Conservation (phyloP, 2,113 vertebrate genomes). For the Alces alces region DNA sequence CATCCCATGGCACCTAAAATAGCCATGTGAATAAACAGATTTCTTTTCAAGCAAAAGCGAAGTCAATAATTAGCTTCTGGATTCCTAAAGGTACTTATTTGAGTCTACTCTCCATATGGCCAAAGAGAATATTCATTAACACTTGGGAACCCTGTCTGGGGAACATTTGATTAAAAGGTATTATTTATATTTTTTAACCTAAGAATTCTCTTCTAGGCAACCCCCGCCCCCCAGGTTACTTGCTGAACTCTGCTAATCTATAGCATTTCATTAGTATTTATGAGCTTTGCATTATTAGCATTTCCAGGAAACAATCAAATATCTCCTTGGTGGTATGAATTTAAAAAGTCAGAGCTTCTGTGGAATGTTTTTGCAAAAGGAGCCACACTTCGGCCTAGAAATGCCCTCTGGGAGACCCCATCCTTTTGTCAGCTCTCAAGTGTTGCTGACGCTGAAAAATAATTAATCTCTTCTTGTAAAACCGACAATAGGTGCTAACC, state of each 20-base stretch:
- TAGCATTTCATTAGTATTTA: slow-evolving; percentile 65
- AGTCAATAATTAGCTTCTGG: slow-evolving; percentile 54
- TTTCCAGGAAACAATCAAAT: slow-evolving; percentile 58
- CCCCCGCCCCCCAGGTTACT: slow-evolving; percentile 31
- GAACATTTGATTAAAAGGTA: slow-evolving; percentile 54
- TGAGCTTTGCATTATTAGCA: slow-evolving; percentile 37
- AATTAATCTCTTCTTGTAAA: not conserved
- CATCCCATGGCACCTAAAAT: slow-evolving; percentile 27
- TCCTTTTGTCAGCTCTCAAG: not conserved
- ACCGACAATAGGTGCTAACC: not conserved
- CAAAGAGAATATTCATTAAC: slow-evolving; percentile 42
- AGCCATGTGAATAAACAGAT: slow-evolving; percentile 53
- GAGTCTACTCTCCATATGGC: not conserved
- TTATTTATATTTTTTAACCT: slow-evolving; percentile 63
- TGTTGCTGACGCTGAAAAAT: not conserved
- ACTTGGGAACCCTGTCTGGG: slow-evolving; percentile 38
- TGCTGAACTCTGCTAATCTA: slow-evolving; percentile 57
- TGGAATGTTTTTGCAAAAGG: not conserved
- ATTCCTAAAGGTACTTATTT: slow-evolving; percentile 40
- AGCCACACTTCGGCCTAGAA: not conserved
- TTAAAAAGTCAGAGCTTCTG: slow-evolving; percentile 29
- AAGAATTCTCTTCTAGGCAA: slow-evolving; percentile 22
- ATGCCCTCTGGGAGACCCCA: not conserved
- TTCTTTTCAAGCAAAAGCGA: slow-evolving; percentile 40
- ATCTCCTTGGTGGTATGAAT: slow-evolving; percentile 43